These are phyloP conservation scores for Apamea sordens DNA, from an alignment of 2,888 invertebrate genomes.

Conservation along the genomic window DNA sequence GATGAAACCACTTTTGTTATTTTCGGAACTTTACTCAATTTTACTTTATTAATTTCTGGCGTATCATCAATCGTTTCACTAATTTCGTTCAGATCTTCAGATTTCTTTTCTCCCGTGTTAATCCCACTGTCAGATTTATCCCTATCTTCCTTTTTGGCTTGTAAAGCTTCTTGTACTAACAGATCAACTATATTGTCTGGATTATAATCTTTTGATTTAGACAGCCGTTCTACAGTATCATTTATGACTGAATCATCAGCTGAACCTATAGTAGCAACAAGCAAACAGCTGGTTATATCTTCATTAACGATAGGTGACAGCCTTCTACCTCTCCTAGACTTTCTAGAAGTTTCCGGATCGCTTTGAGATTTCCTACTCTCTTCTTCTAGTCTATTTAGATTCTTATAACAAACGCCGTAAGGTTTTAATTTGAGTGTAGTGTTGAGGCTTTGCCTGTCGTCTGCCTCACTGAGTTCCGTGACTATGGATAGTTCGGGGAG, in stretches of 20 bases:
- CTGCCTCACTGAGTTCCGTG: constrained; percentile 78
- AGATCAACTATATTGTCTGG: constrained; percentile 77
- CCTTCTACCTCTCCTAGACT: constrained; percentile 32
- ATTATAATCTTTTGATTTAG: constrained; percentile 72
- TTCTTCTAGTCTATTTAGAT: constrained; percentile 30
- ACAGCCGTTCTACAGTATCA: constrained; percentile 75
- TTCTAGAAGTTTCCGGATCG: constrained; percentile 67
- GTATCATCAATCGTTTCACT: constrained; percentile 74
- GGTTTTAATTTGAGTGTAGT: constrained; percentile 68
- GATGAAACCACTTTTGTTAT: constrained; percentile 65
- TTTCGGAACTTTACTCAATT: constrained; percentile 25
- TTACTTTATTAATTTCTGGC: constrained; percentile 55
- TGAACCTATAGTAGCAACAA: constrained; percentile 77
- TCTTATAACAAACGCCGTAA: constrained; percentile 70
- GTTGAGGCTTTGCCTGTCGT: constrained; percentile 67
- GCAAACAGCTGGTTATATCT: constrained; percentile 73
- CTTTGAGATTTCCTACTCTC: constrained; percentile 67
- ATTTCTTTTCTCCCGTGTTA: constrained; percentile 68
- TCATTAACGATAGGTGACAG: constrained; percentile 69
- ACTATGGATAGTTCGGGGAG: constrained; percentile 79
- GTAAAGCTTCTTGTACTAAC: constrained; percentile 78
- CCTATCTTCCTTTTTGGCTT: constrained; percentile 53
- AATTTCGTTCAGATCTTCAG: constrained; percentile 56
- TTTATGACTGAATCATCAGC: constrained; percentile 77
- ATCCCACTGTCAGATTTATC: constrained; percentile 71